Evolutionary conservation across 1,140 invertebrate genomes (phyloP).

Genomic region (Spodoptera frugiperda): DNA sequence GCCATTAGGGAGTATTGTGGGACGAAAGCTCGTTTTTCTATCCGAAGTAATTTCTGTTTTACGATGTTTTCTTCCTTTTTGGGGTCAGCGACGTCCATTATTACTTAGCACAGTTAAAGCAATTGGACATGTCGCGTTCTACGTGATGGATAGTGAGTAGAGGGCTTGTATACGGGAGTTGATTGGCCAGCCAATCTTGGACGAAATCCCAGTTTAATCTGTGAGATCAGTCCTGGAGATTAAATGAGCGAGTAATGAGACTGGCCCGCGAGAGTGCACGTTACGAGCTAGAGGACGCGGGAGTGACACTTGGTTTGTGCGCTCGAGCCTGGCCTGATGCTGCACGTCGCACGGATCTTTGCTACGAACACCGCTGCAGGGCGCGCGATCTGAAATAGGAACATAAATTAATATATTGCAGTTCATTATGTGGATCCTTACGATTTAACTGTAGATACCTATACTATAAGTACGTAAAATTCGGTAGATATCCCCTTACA

Average conservation of each 20-base stretch:
- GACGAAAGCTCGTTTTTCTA: too few relatives aligned
- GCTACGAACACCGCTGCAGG: constrained; percentile 79
- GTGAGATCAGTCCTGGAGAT: constrained; percentile 10
- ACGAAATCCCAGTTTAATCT: background rate
- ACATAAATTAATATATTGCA: background rate
- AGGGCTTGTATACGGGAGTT: too few relatives aligned
- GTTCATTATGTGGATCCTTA: too few relatives aligned
- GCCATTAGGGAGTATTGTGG: too few relatives aligned
- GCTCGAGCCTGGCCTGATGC: constrained; percentile 60
- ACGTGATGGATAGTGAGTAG: background rate
- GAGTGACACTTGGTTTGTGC: constrained; percentile 40
- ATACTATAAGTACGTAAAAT: too few relatives aligned
- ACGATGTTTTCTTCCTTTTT: too few relatives aligned
- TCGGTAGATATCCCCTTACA: too few relatives aligned
- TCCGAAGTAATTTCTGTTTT: too few relatives aligned
- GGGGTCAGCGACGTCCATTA: too few relatives aligned
- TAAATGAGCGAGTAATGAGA: constrained; percentile 15
- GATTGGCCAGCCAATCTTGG: background rate
- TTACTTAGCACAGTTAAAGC: background rate
- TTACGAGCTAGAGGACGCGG: constrained; percentile 32
- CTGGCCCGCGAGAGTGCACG: constrained; percentile 16
- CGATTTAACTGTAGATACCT: too few relatives aligned
- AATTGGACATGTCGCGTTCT: background rate
- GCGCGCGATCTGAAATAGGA: constrained; percentile 60
- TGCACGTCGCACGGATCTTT: constrained; percentile 52